Evolutionary conservation across 2,888 invertebrate genomes (phyloP), one percentile per base, ranked within the genome.

Genomic region (Cephus sareptanus): DNA sequence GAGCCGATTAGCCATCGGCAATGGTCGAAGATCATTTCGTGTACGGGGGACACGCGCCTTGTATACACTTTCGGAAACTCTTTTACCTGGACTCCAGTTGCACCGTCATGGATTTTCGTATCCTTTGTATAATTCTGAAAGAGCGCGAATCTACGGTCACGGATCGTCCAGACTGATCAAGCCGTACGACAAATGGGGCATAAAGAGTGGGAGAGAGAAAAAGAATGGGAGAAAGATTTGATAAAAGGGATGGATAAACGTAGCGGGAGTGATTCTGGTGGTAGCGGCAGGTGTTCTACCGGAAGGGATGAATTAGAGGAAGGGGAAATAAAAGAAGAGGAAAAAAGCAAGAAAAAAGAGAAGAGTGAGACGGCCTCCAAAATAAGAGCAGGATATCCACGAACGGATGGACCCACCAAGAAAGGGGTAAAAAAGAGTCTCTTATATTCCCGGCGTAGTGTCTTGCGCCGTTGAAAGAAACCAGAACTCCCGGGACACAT

Each of bases 241-340:
- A n/a, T 76, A 76, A 68, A 56, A 56, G 56, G 56, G 56, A 56
- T 23, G 74, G 30, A 74, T 31, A 33, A 30, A n/a, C 12, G n/a
- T 15, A 13, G 11, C 4, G 74, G 33, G 71, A 70, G 40, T 75
- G 37, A 68, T 77, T 37, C 34, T 69, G 31, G 70, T n/a, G 75
- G 37, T 69, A 69, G 73, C 69, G 37, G 79, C 79, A 79, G 79
- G 79, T 79, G 79, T 76, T 73, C 79, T 69, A 76, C 79, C 76
- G 76, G 79, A 79, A 79, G 76, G 79, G 76, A 73, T 76, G 79
- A 79, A 79, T 79, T 79, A 79, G 79, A 79, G 76, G 74, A 79
- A 74, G 75, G 73, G 70, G 73, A 40, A 69, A 73, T 68, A 56
- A 56, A 56, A 9, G 23, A 23, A 56, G 23, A 79, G 73, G 69